Conservation (phyloP, 2,888 invertebrate species). For the Macrophya alboannulata region DNA sequence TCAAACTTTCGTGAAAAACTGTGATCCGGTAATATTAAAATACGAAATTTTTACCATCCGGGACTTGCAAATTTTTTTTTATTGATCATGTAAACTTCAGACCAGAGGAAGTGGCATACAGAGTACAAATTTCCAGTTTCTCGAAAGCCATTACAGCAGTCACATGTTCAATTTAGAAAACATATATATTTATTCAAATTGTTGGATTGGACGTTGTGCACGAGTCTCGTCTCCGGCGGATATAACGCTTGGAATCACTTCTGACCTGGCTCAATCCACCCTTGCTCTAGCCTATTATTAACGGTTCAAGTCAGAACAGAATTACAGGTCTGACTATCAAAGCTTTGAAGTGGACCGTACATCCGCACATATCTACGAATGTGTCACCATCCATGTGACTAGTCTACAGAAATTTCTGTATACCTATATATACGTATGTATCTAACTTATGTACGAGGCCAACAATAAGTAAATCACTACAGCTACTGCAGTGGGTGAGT, state of each 20-base stretch:
- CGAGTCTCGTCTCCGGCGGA: background rate
- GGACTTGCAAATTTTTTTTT: background rate
- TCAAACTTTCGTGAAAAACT: too few relatives aligned
- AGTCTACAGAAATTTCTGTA: background rate
- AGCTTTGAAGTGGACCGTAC: conserved; percentile 7
- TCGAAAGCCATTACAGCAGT: background rate
- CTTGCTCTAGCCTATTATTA: conserved; percentile 28
- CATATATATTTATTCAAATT: background rate
- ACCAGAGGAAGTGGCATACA: background rate
- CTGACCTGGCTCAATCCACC: conserved; percentile 31
- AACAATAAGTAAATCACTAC: conserved; percentile 8
- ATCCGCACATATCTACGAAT: conserved; percentile 2
- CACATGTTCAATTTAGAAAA: background rate
- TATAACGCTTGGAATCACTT: background rate
- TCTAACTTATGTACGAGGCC: background rate
- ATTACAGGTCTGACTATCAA: conserved; percentile 47
- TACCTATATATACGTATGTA: background rate
- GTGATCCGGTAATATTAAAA: too few relatives aligned
- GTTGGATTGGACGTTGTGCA: background rate
- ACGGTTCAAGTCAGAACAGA: conserved; percentile 26
- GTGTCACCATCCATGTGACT: background rate
- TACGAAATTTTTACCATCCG: too few relatives aligned
- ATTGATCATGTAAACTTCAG: background rate
- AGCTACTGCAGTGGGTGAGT: background rate
- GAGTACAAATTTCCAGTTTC: background rate